A percentile compares a stretch with the other conserved stretches of the same genome.
Conservation (phyloP, 2,113 vertebrate genomes). For the Osmerus mordax region DNA sequence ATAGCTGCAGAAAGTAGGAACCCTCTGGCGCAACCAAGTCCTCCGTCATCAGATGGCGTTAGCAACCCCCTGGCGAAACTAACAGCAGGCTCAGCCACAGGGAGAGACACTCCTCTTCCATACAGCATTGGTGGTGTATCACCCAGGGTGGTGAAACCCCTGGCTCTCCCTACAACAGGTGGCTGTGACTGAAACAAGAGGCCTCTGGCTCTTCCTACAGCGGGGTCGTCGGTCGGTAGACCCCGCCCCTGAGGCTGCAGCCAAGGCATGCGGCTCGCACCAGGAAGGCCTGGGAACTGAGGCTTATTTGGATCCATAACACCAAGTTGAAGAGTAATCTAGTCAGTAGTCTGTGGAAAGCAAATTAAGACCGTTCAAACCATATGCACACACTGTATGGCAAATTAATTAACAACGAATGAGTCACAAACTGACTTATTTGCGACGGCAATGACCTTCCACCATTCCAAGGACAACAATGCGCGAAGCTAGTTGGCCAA, state of each 20-base stretch:
- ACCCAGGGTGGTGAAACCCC: constrained; percentile 29
- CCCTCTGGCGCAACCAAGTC: constrained; percentile 44
- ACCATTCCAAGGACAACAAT: too few relatives aligned
- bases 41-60: constrained; percentile 21
- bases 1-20: constrained; percentile 35
- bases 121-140: constrained; percentile 12
- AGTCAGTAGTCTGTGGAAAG: not conserved
- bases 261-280: constrained; percentile 25
- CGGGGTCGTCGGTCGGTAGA: constrained; percentile 19
- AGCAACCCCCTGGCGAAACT: constrained; percentile 43
- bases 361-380: not conserved
- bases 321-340: not conserved
- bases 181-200: constrained; percentile 32
- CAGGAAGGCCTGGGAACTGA: constrained; percentile 12
- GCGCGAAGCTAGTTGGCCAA: too few relatives aligned
- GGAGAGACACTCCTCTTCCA: constrained; percentile 9
- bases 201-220: constrained; percentile 48
- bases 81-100: constrained; percentile 16
- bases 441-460: too few relatives aligned
- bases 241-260: constrained; percentile 40
- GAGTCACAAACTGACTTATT: too few relatives aligned
- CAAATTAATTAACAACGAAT: too few relatives aligned
- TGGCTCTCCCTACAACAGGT: constrained; percentile 35
- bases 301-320: constrained; percentile 65
- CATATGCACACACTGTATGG: too few relatives aligned